phyloP scores from a whole-genome alignment of 2,888 invertebrate genomes.

The Synergus laeviventris region DNA sequence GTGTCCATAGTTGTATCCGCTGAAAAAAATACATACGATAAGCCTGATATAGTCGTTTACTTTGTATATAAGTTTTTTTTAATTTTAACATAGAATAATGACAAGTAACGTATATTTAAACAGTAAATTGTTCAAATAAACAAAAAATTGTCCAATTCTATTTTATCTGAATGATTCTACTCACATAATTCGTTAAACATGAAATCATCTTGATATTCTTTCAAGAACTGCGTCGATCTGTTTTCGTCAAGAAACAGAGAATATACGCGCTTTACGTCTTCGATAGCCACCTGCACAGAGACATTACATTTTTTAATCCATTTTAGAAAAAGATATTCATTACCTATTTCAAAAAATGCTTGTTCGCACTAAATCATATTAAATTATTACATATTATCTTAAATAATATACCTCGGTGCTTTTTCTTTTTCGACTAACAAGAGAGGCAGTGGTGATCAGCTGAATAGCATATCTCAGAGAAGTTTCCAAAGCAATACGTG shows the following conservation, averaged over 20 bases:
- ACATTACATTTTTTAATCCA: not conserved
- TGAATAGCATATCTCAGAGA: conserved; percentile 98
- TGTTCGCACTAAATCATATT: not conserved
- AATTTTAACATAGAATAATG: not conserved
- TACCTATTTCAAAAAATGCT: not conserved
- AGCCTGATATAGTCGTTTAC: not conserved
- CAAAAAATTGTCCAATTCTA: not conserved
- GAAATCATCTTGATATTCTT: conserved; percentile 96
- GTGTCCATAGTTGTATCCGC: conserved; percentile 68
- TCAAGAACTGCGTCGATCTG: conserved; percentile 94
- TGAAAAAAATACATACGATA: conserved; percentile 53
- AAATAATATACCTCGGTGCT: conserved; percentile 83
- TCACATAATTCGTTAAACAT: conserved; percentile 86
- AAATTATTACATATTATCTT: not conserved
- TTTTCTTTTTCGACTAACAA: conserved; percentile 95
- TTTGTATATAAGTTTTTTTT: not conserved
- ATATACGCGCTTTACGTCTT: conserved; percentile 97
- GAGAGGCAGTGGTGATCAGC: conserved; percentile 94
- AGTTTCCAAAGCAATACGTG: conserved; percentile 94
- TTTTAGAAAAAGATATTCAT: not conserved
- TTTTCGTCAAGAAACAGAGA: conserved; percentile 95
- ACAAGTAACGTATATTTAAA: not conserved
- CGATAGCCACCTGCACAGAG: conserved; percentile 81
- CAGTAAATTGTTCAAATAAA: not conserved
- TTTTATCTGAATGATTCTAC: conserved; percentile 28